phyloP scores from a whole-genome alignment of 2,113 vertebrate species.

The Scartelaos histophorus region DNA sequence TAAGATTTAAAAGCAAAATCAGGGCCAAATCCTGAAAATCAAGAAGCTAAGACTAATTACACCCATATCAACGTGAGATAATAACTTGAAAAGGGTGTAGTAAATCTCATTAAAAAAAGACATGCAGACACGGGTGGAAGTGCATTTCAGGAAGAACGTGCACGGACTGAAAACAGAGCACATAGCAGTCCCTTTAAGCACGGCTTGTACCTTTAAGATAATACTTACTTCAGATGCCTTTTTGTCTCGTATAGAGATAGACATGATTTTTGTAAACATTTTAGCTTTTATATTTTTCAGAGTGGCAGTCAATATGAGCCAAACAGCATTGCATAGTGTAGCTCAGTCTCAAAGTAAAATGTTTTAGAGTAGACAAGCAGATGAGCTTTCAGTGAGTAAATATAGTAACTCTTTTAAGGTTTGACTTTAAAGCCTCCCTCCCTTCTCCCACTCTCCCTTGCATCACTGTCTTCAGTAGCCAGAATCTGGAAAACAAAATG shows the following conservation, averaged over 20 bases:
- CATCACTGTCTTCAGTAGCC: conserved; percentile 31
- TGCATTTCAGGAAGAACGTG: conserved; percentile 10
- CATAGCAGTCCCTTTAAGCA: conserved; percentile 65
- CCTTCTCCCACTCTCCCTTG: background rate
- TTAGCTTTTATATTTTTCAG: conserved; percentile 22
- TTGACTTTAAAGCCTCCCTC: conserved; percentile 4
- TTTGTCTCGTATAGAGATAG: conserved; percentile 26
- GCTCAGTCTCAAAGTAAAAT: conserved; percentile 30
- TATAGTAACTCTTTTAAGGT: conserved; percentile 43
- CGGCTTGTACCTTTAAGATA: conserved; percentile 71
- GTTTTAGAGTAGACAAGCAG: conserved; percentile 35
- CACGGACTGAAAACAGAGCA: conserved; percentile 24
- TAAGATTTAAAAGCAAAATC: conserved; percentile 1
- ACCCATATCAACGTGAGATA: conserved; percentile 7
- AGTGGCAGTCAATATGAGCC: conserved; percentile 20
- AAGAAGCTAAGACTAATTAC: background rate
- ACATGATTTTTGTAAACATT: conserved; percentile 37
- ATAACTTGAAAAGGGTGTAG: background rate
- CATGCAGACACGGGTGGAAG: background rate
- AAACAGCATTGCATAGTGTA: conserved; percentile 22
- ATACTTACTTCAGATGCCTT: conserved; percentile 67
- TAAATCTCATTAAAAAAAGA: conserved; percentile 7
- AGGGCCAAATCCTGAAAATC: conserved; percentile 34
- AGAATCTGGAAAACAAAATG: conserved; percentile 21
- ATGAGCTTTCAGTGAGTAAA: conserved; percentile 45